These are phyloP conservation scores for Cydia pomonella DNA, from an alignment of 1,140 invertebrate genomes.

Conservation along the genomic window DNA sequence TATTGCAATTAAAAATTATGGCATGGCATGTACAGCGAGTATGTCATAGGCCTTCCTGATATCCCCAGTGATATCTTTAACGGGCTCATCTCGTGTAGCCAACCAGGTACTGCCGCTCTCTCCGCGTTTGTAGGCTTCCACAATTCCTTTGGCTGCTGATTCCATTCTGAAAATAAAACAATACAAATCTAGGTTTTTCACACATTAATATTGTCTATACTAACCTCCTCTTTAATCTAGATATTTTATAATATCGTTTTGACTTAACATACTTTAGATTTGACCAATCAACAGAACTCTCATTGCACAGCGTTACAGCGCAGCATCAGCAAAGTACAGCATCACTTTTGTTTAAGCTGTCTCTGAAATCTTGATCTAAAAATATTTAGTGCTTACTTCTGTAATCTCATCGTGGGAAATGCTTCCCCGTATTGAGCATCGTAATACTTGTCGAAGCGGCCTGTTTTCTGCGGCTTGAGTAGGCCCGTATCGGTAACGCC, in stretches of 20 bases:
- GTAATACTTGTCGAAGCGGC: slow-evolving; percentile 50
- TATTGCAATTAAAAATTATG: background rate
- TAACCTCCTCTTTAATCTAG: too few relatives aligned
- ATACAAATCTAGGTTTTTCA: background rate
- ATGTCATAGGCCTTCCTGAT: slow-evolving; percentile 57
- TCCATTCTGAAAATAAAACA: slow-evolving; percentile 52
- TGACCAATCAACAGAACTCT: too few relatives aligned
- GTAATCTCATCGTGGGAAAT: slow-evolving; percentile 44
- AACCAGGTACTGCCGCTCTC: slow-evolving; percentile 64
- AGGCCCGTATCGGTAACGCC: slow-evolving; percentile 79
- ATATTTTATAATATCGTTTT: too few relatives aligned
- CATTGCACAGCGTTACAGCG: too few relatives aligned
- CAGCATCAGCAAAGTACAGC: too few relatives aligned
- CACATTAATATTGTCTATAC: too few relatives aligned
- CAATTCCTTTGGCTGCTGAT: slow-evolving; percentile 55
- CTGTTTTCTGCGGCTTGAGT: slow-evolving; percentile 58
- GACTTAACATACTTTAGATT: too few relatives aligned
- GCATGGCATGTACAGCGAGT: background rate
- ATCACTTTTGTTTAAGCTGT: too few relatives aligned
- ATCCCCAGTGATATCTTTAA: slow-evolving; percentile 61
- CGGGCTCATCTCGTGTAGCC: slow-evolving; percentile 53
- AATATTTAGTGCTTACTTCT: slow-evolving; percentile 51
- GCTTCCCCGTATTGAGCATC: slow-evolving; percentile 39
- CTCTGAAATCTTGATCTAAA: too few relatives aligned
- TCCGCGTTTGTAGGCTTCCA: slow-evolving; percentile 57